Base-by-base conservation (phyloP, 23 tunicate species). In the Ciona savignyi region DNA sequence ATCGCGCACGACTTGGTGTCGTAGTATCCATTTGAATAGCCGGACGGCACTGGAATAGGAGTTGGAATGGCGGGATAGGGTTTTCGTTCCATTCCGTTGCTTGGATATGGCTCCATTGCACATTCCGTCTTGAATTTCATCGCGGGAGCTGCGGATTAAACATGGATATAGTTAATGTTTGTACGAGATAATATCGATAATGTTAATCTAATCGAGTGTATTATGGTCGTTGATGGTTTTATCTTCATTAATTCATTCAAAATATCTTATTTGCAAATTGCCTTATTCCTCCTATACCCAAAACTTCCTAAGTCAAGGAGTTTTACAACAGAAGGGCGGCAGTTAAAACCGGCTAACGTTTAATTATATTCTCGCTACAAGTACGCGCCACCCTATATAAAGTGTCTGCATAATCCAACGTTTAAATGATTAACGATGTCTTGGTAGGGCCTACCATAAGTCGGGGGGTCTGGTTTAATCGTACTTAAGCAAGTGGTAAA, bases 1-100 rank as follows among this genome's bases (percentile, higher is more conserved):
- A 88, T 81, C 15, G 96, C 96, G 72, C 87, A 88, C n/a, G 96
- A 33, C 72, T 88, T 88, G 1, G 86, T 78, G 79, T 88, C 96
- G 80, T 82, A 88, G 65, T 88, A 88, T 0, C 83, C 84, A 61
- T 61, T 77, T 62, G 96, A 60, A 56, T 88, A 88, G 26, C 87
- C 96, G 70, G 78, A 35, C n/a, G 96, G 28, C 30, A 88, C 76
- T 21, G 96, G 65, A 25, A 88, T 60, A 9, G 84, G 78, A 0
- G 87, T 66, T 30, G 87, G 78, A 66, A 88, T 78, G 21, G 86
- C 67, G 22, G 96, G 96, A 72, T 88, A 88, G 4, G 87, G 96
- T 77, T 88, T 88, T 61, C 83, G 60, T 34, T 87, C 95, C 62
- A 77, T 30, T 23, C 65, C 73, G 78, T 76, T 67, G 24, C 33